Percentiles rank a stretch among this genome's conserved stretches.
phyloP scores from a whole-genome alignment of 2,113 vertebrate species.

The Planiliza haematocheilus region DNA sequence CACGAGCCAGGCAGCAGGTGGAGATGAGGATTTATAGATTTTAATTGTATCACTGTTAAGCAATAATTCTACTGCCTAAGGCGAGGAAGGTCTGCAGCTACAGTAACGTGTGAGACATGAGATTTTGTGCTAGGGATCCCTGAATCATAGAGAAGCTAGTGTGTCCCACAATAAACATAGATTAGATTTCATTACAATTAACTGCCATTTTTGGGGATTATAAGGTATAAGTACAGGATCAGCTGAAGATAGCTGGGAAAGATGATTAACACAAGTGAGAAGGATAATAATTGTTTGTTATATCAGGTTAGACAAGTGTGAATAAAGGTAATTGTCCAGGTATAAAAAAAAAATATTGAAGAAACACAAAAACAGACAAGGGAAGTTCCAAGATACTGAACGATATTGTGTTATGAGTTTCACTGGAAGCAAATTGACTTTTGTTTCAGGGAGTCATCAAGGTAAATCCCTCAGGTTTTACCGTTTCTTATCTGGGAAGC shows the following conservation, averaged over 20 bases:
- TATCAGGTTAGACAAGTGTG: background rate
- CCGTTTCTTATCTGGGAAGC: constrained; percentile 55
- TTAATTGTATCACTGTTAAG: constrained; percentile 80
- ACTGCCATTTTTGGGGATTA: background rate
- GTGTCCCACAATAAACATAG: background rate
- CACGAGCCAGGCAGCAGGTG: constrained; percentile 81
- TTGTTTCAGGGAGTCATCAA: constrained; percentile 19
- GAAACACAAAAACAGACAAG: constrained; percentile 12
- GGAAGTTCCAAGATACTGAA: constrained; percentile 34
- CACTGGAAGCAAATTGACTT: constrained; percentile 34
- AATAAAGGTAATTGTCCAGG: background rate
- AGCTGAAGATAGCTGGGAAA: too few species aligned
- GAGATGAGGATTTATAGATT: constrained; percentile 82
- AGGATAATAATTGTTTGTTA: constrained; percentile 1
- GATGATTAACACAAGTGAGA: too few species aligned
- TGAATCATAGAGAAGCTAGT: constrained; percentile 17
- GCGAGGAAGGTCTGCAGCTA: constrained; percentile 53
- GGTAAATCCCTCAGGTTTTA: constrained; percentile 64
- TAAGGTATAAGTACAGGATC: too few species aligned
- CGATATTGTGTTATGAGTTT: constrained; percentile 26
- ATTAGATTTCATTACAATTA: background rate
- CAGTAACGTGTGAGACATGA: constrained; percentile 52
- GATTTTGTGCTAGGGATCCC: constrained; percentile 44
- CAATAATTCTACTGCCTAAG: constrained; percentile 76
- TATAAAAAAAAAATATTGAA: background rate